phyloP scores from a whole-genome alignment of 2,113 vertebrate species.

The Scomber scombrus region DNA sequence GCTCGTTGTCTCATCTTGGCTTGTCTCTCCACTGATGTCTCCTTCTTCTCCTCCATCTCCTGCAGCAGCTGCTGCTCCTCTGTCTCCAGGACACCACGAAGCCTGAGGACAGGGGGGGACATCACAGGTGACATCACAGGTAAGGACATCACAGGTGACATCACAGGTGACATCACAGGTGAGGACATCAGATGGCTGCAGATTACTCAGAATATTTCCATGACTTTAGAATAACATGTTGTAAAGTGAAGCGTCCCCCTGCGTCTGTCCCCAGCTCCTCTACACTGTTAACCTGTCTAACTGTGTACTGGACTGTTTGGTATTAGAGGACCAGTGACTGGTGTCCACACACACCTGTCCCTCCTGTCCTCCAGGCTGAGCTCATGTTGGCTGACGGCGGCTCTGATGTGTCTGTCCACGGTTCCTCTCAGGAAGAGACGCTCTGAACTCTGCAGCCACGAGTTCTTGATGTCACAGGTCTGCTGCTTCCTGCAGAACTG shows the following conservation, averaged over 20 bases:
- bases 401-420: slow-evolving; percentile 74
- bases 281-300: too few species aligned
- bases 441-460: slow-evolving; percentile 81
- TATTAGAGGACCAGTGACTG: too few species aligned
- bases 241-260: too few species aligned
- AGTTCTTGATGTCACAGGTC: slow-evolving; percentile 31
- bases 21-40: slow-evolving; percentile 83
- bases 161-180: too few species aligned
- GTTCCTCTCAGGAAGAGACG: slow-evolving; percentile 62
- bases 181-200: not conserved
- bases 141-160: too few species aligned
- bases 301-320: too few species aligned
- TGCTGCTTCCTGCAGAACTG: slow-evolving; percentile 71
- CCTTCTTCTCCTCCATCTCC: slow-evolving; percentile 84
- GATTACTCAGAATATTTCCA: not conserved
- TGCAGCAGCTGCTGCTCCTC: slow-evolving; percentile 86
- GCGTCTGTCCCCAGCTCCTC: too few species aligned
- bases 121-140: too few species aligned
- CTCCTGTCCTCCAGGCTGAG: slow-evolving; percentile 81
- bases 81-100: slow-evolving; percentile 86
- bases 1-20: slow-evolving; percentile 85
- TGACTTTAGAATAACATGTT: too few species aligned
- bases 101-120: slow-evolving; percentile 74
- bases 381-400: slow-evolving; percentile 76
- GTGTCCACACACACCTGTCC: slow-evolving; percentile 83